Evolutionary conservation across 2,888 invertebrate genomes (phyloP), one percentile per base, ranked within the genome.

Genomic region (Himalopsyche tibetana): DNA sequence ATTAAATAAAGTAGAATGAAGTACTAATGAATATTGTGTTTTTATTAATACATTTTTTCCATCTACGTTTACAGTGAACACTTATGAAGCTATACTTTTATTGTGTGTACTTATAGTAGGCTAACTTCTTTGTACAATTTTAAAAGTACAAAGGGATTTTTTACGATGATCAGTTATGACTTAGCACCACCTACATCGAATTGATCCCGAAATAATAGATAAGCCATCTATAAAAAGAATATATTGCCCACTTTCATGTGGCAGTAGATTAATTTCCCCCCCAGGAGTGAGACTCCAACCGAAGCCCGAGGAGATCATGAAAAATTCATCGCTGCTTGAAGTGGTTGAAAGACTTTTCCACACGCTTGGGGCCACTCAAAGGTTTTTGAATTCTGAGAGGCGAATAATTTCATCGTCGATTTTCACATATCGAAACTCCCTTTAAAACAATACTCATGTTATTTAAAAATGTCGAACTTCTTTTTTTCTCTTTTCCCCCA

Each of bases 311-410:
- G 74, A 74, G 38, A 74, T 38, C 74, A 74, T 74, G 74, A 74
- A 74, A 74, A 74, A 74, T 74, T 74, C 74, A 74, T 74, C 36
- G 74, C 28, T 38, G 19, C 74, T 74, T 74, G 74, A 38, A 19
- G 36, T 5, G 38, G 74, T 9, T 74, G 38, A 74, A 74, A 74
- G 74, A 69, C 12, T 38, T 74, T 74, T 74, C 74, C 36, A 74
- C 74, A 74, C 74, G 12, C 74, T 15, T 74, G 38, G 28, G 38
- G 36, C 74, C 74, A 74, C 74, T 74, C 74, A 74, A 74, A 74
- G 74, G 38, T 38, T 74, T 74, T 74, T 38, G 28, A 51, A 74
- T 74, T 38, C 38, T 38, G 36, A 74, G 15, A 38, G 38, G 28
- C 2, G 74, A 74, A 74, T 51, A 38, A 74, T 74, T 74, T 74